Evolutionary conservation across 2,797 vertebrate species (phyloP), one percentile per base, ranked within the genome.

Genomic region (Etheostoma perlongum): DNA sequence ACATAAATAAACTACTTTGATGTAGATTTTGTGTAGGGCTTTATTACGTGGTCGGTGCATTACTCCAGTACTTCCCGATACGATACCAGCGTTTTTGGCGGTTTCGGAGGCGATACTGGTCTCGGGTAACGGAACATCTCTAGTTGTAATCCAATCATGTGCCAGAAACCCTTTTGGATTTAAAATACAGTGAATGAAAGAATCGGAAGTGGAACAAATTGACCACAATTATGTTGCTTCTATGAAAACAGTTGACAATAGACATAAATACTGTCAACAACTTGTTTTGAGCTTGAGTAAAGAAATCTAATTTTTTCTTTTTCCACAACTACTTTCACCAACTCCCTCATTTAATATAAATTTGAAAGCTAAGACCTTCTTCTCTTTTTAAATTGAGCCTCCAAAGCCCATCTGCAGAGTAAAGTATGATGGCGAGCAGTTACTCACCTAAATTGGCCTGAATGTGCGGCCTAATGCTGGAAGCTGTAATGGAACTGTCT

Each of bases 401-500:
- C 59, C 47, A 13, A 74, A 78, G 49, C 72, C 67, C 40, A 60
- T 81, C 66, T 77, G 78, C 69, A 55, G 66, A 59, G 36, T 55
- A 68, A 78, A 81, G 62, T 69, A 52, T 67, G 69, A 69, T 70
- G 59, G 81, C 23, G 66, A 58, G 51, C 79, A 83, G 74, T 82
- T 65, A 76, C 30, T 85, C 84, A 74, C 58, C 73, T 79, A 84
- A 79, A 78, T 66, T 83, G 78, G 68, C 78, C 64, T 58, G 59
- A 81, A 85, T 72, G 83, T 68, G 76, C 7, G 7, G 55, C 72
- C 84, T 72, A 81, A 84, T 62, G 74, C 81, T 75, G 53, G 55
- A 67, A 85, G 76, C 81, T 78, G 48, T 81, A 82, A 84, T 80
- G 63, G 65, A 73, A 85, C 79, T 77, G 81, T 88, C 83, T 83